Evolutionary conservation across 1,140 invertebrate species (phyloP), one percentile per base, ranked within the genome.

Genomic region (Triops cancriformis): DNA sequence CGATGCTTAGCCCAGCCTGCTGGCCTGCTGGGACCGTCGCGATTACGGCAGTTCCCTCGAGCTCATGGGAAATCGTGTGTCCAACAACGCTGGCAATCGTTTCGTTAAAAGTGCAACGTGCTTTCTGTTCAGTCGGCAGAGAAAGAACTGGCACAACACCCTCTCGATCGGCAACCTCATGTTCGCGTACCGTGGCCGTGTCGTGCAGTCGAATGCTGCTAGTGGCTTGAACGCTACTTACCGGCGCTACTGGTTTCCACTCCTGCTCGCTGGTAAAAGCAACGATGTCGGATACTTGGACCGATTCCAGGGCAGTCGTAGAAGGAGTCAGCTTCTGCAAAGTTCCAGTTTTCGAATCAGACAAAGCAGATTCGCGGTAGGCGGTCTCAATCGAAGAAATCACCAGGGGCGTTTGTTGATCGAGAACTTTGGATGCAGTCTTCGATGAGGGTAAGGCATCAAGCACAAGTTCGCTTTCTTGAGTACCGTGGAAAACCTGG

Each of bases 401-500:
- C 23, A 23, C 7, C 23, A 64, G 18, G 18, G 51, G 51, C 14
- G 23, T 64, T 64, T 23, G 51, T 23, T 64, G 51, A 23, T 64
- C 51, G 18, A 72, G 72, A 26, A 73, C 77, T 45, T 26, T 23
- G 31, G 14, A 74, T 26, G 77, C 73, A 11, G 26, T 31, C 73
- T 77, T 77, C 14, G 11, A 31, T 31, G 31, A 41, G 11, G 64
- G 64, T 1, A 42, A 23, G 26, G 41, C 26, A 4, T 45, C 42
- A 26, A 27, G 23, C 12, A 28, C 37, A n/a, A 78, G 73, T 12
- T 73, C 77, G 11, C 27, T 27, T 14, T 28, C 72, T 1, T 72
- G 37, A 23, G 37, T 73, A 43, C 77, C 77, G 42, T 78, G 31
- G 27, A 78, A 72, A 7, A 78, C 77, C 43, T 78, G 77, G 5